Evolutionary conservation across 2,888 invertebrate genomes (phyloP), one percentile per base, ranked within the genome.

Genomic region (Callyntrura guangdongensis): DNA sequence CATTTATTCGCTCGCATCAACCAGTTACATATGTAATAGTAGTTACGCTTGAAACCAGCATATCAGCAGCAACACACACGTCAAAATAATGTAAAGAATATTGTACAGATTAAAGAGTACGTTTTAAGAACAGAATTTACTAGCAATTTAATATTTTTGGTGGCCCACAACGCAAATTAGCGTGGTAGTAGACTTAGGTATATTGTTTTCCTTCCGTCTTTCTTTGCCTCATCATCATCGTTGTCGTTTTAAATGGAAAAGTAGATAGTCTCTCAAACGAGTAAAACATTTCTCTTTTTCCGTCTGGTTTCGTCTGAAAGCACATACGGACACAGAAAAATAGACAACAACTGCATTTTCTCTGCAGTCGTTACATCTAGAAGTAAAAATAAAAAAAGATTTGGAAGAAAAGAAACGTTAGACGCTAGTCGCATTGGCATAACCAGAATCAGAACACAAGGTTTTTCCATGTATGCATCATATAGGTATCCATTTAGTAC

Each of bases 301-400:
- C 22, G 22, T 25, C 25, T 25, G 0, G 25, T 25, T 11, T 14
- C 22, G 25, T n/a, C 14, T 14, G 5, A 49, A 74, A 20, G 47
- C 25, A 64, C 14, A 53, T 14, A 25, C 45, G 77, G 77, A 77
- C 77, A 81, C 36, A 61, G 59, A 81, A 61, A 61, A 81, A 81
- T 81, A 17, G 81, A 17, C 61, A 81, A 27, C 81, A 81, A 59
- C 81, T 81, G 81, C 81, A 81, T 61, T 81, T 81, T 81, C 17
- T 81, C 81, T 81, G 81, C 81, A 61, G 61, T 45, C 61, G 20
- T 12, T 61, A 61, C 61, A 12, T 11, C 6, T 45, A 45, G 14
- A 79, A 59, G 56, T n/a, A 56, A 20, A 17, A 79, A 14, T 79
- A 3, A 56, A 56, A 25, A 56, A 27, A 8, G 0, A 27, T 25